Evolutionary conservation across 2,113 vertebrate genomes (phyloP).

Genomic region (Entelurus aequoreus): DNA sequence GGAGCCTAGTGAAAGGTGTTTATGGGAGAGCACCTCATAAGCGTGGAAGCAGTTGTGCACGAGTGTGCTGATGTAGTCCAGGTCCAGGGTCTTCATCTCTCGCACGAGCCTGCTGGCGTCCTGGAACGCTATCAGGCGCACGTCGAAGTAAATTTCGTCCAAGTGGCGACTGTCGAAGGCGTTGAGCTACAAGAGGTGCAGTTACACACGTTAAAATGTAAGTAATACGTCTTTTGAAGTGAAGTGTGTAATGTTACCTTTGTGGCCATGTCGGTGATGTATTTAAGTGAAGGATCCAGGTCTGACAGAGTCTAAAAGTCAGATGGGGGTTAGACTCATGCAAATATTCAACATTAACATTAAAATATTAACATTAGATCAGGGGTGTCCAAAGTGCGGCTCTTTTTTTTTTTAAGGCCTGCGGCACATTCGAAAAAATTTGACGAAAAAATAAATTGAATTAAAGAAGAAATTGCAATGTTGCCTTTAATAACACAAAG

Average conservation of each 20-base stretch:
- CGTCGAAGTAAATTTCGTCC: conserved; percentile 90
- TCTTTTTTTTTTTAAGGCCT: too few species aligned
- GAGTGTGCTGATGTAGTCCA: conserved; percentile 77
- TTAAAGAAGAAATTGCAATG: too few species aligned
- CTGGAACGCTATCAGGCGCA: conserved; percentile 86
- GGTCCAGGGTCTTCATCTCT: conserved; percentile 81
- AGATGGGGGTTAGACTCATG: not conserved
- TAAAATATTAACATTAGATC: not conserved
- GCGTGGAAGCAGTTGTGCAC: conserved; percentile 95
- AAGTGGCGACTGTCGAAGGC: conserved; percentile 89
- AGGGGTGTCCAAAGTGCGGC: not conserved
- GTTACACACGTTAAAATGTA: not conserved
- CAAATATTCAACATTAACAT: not conserved
- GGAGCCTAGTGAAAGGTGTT: not conserved
- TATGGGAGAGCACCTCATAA: conserved; percentile 75
- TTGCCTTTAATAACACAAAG: too few species aligned
- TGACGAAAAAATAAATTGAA: too few species aligned
- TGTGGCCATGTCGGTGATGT: conserved; percentile 80
- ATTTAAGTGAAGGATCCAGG: conserved; percentile 75
- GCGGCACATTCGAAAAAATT: too few species aligned
- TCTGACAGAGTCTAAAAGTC: conserved; percentile 81
- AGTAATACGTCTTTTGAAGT: not conserved
- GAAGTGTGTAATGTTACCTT: conserved; percentile 70
- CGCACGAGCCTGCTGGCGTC: conserved; percentile 70
- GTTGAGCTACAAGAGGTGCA: conserved; percentile 76